Percentiles rank a stretch among this genome's conserved stretches.
Evolutionary conservation across 2,888 invertebrate genomes (phyloP).

Genomic region (Luperina testacea): DNA sequence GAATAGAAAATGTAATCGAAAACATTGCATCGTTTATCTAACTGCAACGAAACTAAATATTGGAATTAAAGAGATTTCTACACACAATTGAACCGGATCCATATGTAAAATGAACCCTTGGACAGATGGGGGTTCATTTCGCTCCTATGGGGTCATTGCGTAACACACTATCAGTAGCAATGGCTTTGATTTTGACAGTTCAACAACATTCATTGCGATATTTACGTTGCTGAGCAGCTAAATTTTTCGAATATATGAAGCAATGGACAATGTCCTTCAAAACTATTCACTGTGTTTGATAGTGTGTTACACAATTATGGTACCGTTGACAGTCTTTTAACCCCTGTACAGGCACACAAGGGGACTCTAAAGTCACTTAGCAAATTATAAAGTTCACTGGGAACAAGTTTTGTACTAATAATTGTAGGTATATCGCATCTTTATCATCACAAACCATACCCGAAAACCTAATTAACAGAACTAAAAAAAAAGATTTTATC

Average conservation of each 20-base stretch:
- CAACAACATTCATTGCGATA: not conserved
- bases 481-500: slow-evolving; percentile 29
- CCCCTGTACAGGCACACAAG: not conserved
- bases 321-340: not conserved
- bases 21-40: slow-evolving; percentile 23
- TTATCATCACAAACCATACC: slow-evolving; percentile 3
- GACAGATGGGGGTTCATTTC: not conserved
- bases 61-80: not conserved
- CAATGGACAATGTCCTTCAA: not conserved
- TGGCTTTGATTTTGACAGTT: not conserved
- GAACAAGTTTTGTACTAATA: slow-evolving; percentile 3
- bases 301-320: not conserved
- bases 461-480: slow-evolving; percentile 13
- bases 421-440: not conserved
- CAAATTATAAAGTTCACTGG: not conserved
- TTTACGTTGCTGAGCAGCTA: not conserved
- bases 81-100: not conserved
- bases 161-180: not conserved
- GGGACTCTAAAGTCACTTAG: not conserved
- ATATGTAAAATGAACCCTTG: not conserved
- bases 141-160: not conserved
- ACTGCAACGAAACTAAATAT: slow-evolving; percentile 4
- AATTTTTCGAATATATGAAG: not conserved
- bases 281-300: not conserved
- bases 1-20: slow-evolving; percentile 40